A percentile compares a stretch with the other conserved stretches of the same genome.
Evolutionary conservation across 2,113 vertebrate species (phyloP).

Genomic region (Varanus salvator): DNA sequence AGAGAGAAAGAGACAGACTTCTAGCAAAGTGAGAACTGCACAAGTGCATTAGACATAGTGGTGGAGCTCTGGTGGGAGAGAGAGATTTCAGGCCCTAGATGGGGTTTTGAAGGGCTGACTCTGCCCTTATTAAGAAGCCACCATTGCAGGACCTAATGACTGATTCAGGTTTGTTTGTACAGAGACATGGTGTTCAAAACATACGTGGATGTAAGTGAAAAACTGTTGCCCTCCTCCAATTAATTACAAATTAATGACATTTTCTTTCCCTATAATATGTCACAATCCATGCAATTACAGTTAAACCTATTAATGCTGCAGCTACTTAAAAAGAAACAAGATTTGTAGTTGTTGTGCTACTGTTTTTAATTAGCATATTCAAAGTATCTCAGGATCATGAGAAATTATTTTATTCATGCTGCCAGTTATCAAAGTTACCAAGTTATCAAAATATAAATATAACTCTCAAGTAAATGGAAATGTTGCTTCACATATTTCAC

Average conservation of each 20-base stretch:
- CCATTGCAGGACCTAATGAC: conserved; percentile 16
- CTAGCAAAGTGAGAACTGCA: not conserved
- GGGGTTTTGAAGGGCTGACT: too few relatives aligned
- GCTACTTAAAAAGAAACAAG: conserved; percentile 28
- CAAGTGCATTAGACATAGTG: not conserved
- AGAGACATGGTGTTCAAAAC: not conserved
- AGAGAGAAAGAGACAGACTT: not conserved
- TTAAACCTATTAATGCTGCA: conserved; percentile 13
- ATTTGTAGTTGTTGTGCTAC: not conserved
- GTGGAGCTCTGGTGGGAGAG: not conserved
- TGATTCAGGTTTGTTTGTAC: not conserved
- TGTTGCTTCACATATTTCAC: not conserved
- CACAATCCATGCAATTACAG: conserved; percentile 13
- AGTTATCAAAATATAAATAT: not conserved
- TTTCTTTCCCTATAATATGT: conserved; percentile 41
- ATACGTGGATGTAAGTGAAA: conserved; percentile 16
- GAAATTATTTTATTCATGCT: not conserved
- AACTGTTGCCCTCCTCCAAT: conserved; percentile 3
- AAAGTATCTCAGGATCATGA: conserved; percentile 5
- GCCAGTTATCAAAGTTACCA: not conserved
- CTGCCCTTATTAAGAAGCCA: rapidly evolving
- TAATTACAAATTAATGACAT: conserved; percentile 41
- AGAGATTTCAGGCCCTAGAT: not conserved
- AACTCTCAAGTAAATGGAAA: not conserved
- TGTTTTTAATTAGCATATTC: conserved; percentile 34